Base-by-base conservation (phyloP, 1,140 invertebrate genomes). In the Lepidurus packardi region DNA sequence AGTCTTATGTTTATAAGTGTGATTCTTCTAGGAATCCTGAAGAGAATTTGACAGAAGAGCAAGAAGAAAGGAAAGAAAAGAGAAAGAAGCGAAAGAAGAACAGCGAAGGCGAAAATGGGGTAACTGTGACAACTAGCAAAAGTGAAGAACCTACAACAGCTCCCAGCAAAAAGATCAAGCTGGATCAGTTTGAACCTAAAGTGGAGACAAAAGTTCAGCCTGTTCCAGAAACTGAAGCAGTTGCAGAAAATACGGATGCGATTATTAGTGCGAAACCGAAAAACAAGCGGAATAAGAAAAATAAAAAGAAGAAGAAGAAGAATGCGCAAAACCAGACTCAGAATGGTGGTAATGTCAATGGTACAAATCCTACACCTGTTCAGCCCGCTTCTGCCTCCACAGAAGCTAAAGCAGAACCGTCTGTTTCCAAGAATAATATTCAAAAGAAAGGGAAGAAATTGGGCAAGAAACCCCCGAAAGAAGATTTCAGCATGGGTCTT, bases 401-500 rank as follows among this genome's bases (percentile, higher is more conserved):
- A 43, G 78, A 78, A 79, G 79, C 77, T 80, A 76, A 81, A 80
- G 78, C 24, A 82, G 83, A 82, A 84, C 16, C 47, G 13, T 13
- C 16, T 13, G 13, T 25, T 77, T 1, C 13, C 8, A 47, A 45
- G 1, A 77, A 41, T 16, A 79, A 79, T 44, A 43, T 11, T 78
- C 74, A 47, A 77, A 13, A 81, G 45, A 45, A 77, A 77, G 13
- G 11, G 47, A 73, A 13, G 78, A 82, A 79, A 21, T 43, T 73
- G 83, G 84, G 78, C 13, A 75, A 43, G 86, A 85, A 78, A 73
- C 44, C 79, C 44, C 41, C 45, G 11, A 76, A 73, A 77, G 78
- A 73, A 73, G 78, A 80, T 24, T 81, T 78, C 78, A 82, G 77
- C n/a, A 73, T 78, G 75, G 77, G 25, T 65, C 73, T 93, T 42